Base-by-base conservation (phyloP, 2,888 invertebrate genomes). In the Callosobruchus maculatus region DNA sequence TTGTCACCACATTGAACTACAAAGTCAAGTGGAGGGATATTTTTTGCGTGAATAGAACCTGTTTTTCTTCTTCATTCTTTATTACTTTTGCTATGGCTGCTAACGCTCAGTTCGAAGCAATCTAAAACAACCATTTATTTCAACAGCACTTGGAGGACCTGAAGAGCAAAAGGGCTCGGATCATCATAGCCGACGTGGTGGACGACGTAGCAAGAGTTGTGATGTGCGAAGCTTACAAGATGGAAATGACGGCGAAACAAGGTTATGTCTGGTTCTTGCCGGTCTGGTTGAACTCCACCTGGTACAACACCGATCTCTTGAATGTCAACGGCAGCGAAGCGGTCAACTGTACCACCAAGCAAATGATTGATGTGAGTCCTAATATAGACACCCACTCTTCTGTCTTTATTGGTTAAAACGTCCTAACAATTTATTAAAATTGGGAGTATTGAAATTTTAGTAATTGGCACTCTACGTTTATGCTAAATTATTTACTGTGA, bases 181-280 rank as follows among this genome's bases (percentile, higher is more conserved):
- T 97, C 66, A 92, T 97, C 72, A 94, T 95, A 78, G 93, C 94
- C 7, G 94, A 94, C 84, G 92, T 94, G 71, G 93, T 94, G 82
- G 95, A 92, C 81, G 90, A 91, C 78, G 91, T 92, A 22, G 92
- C 91, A 5, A 89, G 94, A 49, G 90, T 91, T 74, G 93, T 96
- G 20, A 92, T 97, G 90, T 97, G 97, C 84, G 94, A 94, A 83
- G 96, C 95, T 0, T 92, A 89, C 83, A 90, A 88, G 81, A 89
- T 91, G 77, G 90, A 92, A 77, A 94, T 95, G 91, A 91, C 91
- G 22, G 92, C 92, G 0, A 84, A 85, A 70, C 86, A 93, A 79
- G 95, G 94, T 67, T 95, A 93, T 85, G 93, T 94, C 0, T 97
- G 97, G 97, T 94, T 97, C 83, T 88, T 97, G 74, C 95, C 97